Base-by-base conservation (phyloP, 1,140 invertebrate species). In the Leptinotarsa lineolata region DNA sequence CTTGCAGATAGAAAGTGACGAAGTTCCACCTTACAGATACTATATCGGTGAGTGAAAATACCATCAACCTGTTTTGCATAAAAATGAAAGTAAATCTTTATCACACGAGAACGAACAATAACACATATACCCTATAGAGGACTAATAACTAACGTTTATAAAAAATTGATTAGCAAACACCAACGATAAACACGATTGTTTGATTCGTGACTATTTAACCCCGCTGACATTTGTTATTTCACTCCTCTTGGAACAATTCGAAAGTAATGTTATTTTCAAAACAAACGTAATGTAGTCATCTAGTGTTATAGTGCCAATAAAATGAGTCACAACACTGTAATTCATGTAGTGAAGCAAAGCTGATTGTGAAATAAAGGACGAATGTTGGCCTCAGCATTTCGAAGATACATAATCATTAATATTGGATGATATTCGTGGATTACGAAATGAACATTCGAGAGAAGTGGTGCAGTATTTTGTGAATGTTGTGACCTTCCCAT, bases 211-310 rank as follows among this genome's bases (percentile, higher is more conserved):
- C 48, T 54, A 18, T 54, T 54, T 54, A 54, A 54, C 48, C 48
- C n/a, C 15, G 48, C 48, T 54, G 48, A 54, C 48, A 54, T 54
- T 54, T 54, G 48, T n/a, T 54, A 54, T 54, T 54, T 54, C 48
- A 54, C 48, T 54, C 48, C 48, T 54, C 48, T 54, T 54, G 30
- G 30, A 39, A 39, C 30, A 39, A 39, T 39, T 54, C n/a, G 48
- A 54, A 54, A 54, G 48, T 54, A 54, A 54, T 54, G 48, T 54
- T 54, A 54, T 54, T 54, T 54, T 54, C 15, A 54, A 54, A 54
- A 54, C 16, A 54, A 54, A 54, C n/a, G 16, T 54, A 54, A 54
- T 54, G 48, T 54, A 54, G 48, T 54, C 48, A 54, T 54, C 48
- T 8, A 54, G 48, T 54, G 48, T 54, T 54, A 54, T 18, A 15